Evolutionary conservation across 2,113 vertebrate genomes (phyloP).

Genomic region (Clarias magur): DNA sequence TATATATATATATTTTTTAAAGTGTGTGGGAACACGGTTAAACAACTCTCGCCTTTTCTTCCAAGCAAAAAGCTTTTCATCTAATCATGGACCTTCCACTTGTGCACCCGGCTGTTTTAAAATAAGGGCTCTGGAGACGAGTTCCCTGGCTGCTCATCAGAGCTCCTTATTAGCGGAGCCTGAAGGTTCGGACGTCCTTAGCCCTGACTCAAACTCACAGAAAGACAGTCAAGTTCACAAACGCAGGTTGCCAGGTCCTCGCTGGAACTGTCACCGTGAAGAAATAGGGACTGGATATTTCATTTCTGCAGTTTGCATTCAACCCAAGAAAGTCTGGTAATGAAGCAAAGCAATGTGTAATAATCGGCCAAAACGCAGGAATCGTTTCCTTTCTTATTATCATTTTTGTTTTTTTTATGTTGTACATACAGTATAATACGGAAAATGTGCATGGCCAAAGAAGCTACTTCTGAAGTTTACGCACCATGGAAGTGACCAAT

Average conservation of each 20-base stretch:
- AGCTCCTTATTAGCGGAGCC: constrained; percentile 10
- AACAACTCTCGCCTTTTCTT: constrained; percentile 13
- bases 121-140: not conserved
- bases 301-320: not conserved
- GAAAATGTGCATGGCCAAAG: too few relatives aligned
- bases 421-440: too few relatives aligned
- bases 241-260: constrained; percentile 26
- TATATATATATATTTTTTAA: too few relatives aligned
- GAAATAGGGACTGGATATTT: not conserved
- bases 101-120: constrained; percentile 41
- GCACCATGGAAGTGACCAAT: too few relatives aligned
- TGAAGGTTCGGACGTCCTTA: constrained; percentile 39
- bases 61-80: constrained; percentile 9
- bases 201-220: not conserved
- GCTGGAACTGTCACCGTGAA: not conserved
- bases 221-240: constrained; percentile 34
- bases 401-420: too few relatives aligned
- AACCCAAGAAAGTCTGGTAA: not conserved
- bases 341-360: not conserved
- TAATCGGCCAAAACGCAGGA: not conserved
- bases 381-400: too few relatives aligned
- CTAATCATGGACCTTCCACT: constrained; percentile 10
- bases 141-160: not conserved
- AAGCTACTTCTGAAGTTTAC: too few relatives aligned
- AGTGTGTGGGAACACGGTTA: constrained; percentile 21